Evolutionary conservation across 2,888 invertebrate genomes (phyloP), one percentile per base, ranked within the genome.

Genomic region (Agonopterix arenella): DNA sequence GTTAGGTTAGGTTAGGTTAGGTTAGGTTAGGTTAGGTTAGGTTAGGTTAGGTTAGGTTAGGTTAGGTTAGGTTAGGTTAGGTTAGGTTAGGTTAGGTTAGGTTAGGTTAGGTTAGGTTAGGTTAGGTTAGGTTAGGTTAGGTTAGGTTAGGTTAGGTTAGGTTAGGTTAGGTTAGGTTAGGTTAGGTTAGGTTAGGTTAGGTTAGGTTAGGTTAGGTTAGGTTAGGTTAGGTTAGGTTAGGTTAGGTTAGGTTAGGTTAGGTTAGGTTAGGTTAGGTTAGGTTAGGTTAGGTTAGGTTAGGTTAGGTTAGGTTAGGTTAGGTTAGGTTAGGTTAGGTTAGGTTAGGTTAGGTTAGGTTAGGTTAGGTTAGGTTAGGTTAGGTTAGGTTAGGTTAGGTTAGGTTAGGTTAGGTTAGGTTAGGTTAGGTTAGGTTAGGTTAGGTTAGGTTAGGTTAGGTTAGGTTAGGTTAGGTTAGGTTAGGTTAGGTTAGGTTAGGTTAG

Each of bases 31-130:
- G 59, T 59, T 59, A 56, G 57, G 59, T 57, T 59, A 58, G 56
- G 58, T 56, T 58, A 54, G 56, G 58, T 56, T 58, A 55, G 57
- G 59, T 56, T 59, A 57, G 57, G 59, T 60, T 60, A 57, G 59
- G 55, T 59, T 57, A 59, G 57, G 57, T 59, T 58, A 58, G 56
- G 58, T 56, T 56, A 56, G 56, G 52, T 56, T 53, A 55, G 55
- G 58, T 60, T 57, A 55, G 56, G 53, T 59, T 57, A 55, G 56
- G 53, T 52, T 58, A 58, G 61, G 58, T 58, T 60, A 59, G 59
- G 57, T 62, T 55, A 57, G 55, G 57, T 57, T 56, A 58, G 57
- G 58, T 59, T 58, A 59, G 61, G 60, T 61, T 61, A 64, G 62
- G 61, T 61, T 60, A 60, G 62, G 60, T 62, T 60, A 61, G 62